A percentile compares a stretch with the other conserved stretches of the same genome.
These are phyloP conservation scores for Antidorcas marsupialis DNA, from an alignment of 2,113 vertebrate species.

Conservation along the genomic window DNA sequence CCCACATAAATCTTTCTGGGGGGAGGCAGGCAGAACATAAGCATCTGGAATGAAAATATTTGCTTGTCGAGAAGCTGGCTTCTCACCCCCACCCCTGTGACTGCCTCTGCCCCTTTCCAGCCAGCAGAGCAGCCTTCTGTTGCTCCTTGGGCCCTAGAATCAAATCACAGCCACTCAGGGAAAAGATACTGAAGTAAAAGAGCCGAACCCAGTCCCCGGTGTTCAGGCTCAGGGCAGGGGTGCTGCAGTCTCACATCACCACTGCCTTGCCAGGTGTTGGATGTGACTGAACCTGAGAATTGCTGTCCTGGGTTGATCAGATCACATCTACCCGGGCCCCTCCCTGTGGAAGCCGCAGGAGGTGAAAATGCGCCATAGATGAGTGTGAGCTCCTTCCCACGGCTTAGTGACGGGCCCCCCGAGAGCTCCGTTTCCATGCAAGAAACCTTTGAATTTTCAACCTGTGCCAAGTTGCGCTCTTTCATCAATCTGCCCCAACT, in stretches of 20 bases:
- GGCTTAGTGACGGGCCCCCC: neutral
- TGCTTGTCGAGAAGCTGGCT: constrained; percentile 18
- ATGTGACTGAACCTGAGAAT: neutral
- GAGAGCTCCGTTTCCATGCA: neutral
- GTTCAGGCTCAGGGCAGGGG: neutral
- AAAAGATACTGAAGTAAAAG: neutral
- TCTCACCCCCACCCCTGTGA: neutral
- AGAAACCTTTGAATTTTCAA: constrained; percentile 8
- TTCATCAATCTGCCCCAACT: neutral
- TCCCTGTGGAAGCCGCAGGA: neutral
- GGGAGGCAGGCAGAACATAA: constrained; percentile 24
- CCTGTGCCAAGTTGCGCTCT: neutral
- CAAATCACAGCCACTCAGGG: neutral
- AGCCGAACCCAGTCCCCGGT: neutral
- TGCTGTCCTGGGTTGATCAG: neutral
- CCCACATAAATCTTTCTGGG: neutral
- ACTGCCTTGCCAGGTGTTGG: neutral
- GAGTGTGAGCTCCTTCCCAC: neutral
- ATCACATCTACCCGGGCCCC: neutral
- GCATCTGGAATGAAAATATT: constrained; percentile 48
- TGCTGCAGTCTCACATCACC: neutral
- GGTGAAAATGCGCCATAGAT: neutral
- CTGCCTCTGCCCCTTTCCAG: neutral
- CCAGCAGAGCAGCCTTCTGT: neutral
- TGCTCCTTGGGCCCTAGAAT: neutral